Conservation (phyloP, 2,113 vertebrate genomes). For the Anguilla rostrata region DNA sequence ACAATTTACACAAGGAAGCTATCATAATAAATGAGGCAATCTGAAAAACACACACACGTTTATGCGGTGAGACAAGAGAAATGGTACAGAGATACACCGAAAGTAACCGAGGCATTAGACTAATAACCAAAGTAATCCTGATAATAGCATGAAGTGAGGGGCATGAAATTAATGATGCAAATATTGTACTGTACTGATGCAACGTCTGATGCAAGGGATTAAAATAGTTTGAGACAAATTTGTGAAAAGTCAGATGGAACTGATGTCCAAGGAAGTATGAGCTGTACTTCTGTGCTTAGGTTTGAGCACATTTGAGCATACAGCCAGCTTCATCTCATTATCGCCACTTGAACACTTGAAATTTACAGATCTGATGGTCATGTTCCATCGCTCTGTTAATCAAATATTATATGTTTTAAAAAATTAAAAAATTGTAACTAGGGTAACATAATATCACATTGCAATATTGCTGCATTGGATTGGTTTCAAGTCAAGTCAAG, state of each 20-base stretch:
- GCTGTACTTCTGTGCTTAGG: not conserved
- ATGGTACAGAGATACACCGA: constrained; percentile 83
- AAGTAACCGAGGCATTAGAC: constrained; percentile 86
- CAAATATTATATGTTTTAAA: too few relatives aligned
- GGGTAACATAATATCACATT: too few relatives aligned
- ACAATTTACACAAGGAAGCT: constrained; percentile 92
- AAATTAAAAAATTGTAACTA: too few relatives aligned
- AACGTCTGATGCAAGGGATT: constrained; percentile 80
- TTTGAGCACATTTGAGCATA: too few relatives aligned
- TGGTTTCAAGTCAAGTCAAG: too few relatives aligned
- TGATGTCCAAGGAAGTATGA: constrained; percentile 57
- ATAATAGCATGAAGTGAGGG: constrained; percentile 85
- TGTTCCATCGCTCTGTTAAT: too few relatives aligned
- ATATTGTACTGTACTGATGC: constrained; percentile 75
- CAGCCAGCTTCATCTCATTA: too few relatives aligned
- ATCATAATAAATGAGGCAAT: constrained; percentile 90
- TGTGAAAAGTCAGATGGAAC: constrained; percentile 71
- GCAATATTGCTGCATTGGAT: too few relatives aligned
- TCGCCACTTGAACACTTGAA: too few relatives aligned
- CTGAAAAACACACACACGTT: constrained; percentile 85
- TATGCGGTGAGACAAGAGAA: constrained; percentile 87
- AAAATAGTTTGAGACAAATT: constrained; percentile 67
- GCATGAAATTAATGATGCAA: constrained; percentile 87
- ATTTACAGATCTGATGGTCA: too few relatives aligned
- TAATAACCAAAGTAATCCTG: constrained; percentile 89